phyloP scores from a whole-genome alignment of 1,140 invertebrate genomes.

The Whitmania pigra region DNA sequence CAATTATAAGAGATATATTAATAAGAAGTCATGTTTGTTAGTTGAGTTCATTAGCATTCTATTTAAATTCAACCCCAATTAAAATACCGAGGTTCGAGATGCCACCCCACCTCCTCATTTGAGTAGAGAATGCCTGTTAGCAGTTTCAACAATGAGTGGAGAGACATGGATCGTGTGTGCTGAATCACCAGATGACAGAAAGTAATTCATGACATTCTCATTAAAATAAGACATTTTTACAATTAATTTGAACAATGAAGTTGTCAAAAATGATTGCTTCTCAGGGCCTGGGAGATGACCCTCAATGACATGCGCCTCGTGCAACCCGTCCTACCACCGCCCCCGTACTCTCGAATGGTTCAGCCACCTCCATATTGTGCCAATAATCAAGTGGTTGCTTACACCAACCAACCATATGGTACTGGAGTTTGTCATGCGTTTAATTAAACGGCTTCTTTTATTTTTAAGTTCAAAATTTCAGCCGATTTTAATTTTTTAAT shows the following conservation, averaged over 20 bases:
- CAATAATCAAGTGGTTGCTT: too few relatives aligned
- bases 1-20: too few relatives aligned
- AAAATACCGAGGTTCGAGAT: constrained; percentile 20
- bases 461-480: too few relatives aligned
- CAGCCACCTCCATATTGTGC: neutral
- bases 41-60: neutral
- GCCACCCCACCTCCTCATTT: constrained; percentile 28
- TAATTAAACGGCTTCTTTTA: too few relatives aligned
- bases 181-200: constrained; percentile 37
- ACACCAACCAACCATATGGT: too few relatives aligned
- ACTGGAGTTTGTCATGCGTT: too few relatives aligned
- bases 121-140: constrained; percentile 26
- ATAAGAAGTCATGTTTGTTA: too few relatives aligned
- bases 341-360: neutral
- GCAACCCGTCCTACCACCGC: neutral
- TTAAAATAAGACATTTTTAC: neutral
- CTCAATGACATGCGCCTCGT: neutral
- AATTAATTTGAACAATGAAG: neutral
- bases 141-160: constrained; percentile 28
- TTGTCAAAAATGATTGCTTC: neutral
- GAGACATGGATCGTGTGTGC: constrained; percentile 33
- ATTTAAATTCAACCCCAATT: constrained; percentile 5
- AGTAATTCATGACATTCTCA: constrained; percentile 23
- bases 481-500: too few relatives aligned
- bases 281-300: neutral